These are phyloP conservation scores for Wiebesia pumilae DNA, from an alignment of 1,140 invertebrate species.

Conservation along the genomic window DNA sequence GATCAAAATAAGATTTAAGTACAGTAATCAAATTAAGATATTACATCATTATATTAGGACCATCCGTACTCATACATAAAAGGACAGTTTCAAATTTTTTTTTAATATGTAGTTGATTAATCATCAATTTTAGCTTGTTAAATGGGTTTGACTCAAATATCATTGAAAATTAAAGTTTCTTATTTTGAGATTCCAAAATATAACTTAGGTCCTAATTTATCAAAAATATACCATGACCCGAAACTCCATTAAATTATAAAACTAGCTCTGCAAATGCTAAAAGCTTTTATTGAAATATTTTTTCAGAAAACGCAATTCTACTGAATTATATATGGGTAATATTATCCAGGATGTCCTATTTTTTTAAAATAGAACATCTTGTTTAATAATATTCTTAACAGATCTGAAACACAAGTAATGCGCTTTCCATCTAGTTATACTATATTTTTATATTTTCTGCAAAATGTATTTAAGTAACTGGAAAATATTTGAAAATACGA, in stretches of 20 bases:
- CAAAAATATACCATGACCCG: background rate
- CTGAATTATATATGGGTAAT: background rate
- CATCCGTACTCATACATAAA: too few species aligned
- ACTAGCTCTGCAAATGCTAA: background rate
- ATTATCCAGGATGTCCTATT: background rate
- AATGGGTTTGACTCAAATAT: too few species aligned
- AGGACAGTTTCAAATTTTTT: too few species aligned
- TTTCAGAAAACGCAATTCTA: conserved; percentile 2
- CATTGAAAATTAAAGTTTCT: too few species aligned
- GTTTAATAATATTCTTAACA: conserved; percentile 1
- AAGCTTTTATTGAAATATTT: background rate
- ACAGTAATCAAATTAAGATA: too few species aligned
- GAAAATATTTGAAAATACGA: conserved; percentile 63
- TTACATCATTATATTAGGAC: too few species aligned
- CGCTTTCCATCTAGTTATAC: conserved; percentile 37
- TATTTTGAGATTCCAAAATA: background rate
- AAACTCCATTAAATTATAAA: background rate
- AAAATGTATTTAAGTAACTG: conserved; percentile 63
- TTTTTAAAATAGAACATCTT: background rate
- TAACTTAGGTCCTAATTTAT: background rate
- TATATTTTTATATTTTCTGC: conserved; percentile 18
- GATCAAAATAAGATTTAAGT: too few species aligned
- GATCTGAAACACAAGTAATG: conserved; percentile 32
- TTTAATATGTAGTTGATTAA: too few species aligned
- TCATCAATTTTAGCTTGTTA: too few species aligned